Evolutionary conservation across 2,888 invertebrate species (phyloP), one percentile per base, ranked within the genome.

Genomic region (Disparrhopalites patrizii): DNA sequence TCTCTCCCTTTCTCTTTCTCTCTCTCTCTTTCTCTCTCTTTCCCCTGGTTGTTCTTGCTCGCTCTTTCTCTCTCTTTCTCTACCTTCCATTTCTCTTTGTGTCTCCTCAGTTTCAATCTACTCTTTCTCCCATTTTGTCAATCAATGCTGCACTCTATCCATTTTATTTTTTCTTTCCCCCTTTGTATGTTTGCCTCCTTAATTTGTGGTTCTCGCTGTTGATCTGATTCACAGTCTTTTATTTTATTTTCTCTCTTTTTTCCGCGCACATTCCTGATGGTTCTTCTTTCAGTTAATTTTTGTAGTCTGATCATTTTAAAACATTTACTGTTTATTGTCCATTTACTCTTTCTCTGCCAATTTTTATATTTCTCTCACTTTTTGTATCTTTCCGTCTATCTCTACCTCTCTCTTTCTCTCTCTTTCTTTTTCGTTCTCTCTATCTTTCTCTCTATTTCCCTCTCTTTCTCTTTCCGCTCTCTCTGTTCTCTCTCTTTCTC

Each of bases 141-240:
- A 36, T 36, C n/a, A n/a, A n/a, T n/a, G n/a, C n/a, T n/a, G n/a
- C 20, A 13, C 51, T 10, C 13, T 25, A 25, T 25, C 28, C n/a
- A 52, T n/a, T 52, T 52, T 52, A 27, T 28, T 28, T 20, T 47
- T 18, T 52, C 52, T 52, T 15, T 20, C 52, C 18, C 52, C 52
- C 30, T 30, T 30, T 52, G n/a, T 30, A 31, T 31, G n/a, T 33
- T 7, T 38, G 27, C 18, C 23, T 56, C 31, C n/a, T 23, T 25
- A 8, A 13, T 27, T n/a, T 1, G 13, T 20, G 15, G 3, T 20
- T 18, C 43, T 18, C 36, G 13, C 8, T 8, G 36, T 10, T 8
- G 36, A 13, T 36, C 13, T 36, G 8, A 8, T 13, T 36, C 36
- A 13, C 13, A 36, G 36, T 36, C 13, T 36, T 13, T 36, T 36